These are phyloP conservation scores for Tricholaema leucomelas DNA, from an alignment of 2,113 vertebrate genomes.

Conservation along the genomic window DNA sequence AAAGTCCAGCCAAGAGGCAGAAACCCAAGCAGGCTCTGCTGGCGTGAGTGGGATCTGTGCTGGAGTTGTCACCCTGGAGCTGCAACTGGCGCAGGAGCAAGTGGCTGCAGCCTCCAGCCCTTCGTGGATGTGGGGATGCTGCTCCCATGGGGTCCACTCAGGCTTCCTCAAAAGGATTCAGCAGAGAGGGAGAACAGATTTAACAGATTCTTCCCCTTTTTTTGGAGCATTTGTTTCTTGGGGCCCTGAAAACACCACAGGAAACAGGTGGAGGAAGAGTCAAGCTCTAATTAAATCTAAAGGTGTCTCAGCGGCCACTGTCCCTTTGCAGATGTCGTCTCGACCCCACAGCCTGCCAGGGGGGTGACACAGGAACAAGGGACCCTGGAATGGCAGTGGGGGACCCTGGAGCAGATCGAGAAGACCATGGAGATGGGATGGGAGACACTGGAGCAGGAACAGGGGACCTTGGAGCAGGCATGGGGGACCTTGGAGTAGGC, in stretches of 20 bases:
- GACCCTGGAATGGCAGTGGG: too few species aligned
- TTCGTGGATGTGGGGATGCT: rapidly evolving
- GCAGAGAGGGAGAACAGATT: background rate
- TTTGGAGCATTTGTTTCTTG: background rate
- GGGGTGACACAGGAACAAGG: too few species aligned
- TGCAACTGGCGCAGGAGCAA: background rate
- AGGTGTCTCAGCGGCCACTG: background rate
- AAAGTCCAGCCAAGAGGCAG: background rate
- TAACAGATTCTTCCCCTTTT: background rate
- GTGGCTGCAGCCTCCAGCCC: background rate
- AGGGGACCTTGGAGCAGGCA: too few species aligned
- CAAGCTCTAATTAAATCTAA: constrained; percentile 8
- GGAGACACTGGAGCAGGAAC: too few species aligned
- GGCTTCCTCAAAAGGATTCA: background rate
- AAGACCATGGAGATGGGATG: too few species aligned
- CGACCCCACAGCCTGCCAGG: too few species aligned
- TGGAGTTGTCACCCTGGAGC: background rate
- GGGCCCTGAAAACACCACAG: background rate
- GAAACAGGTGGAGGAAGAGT: constrained; percentile 53
- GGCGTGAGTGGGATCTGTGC: rapidly evolving
- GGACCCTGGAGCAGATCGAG: too few species aligned
- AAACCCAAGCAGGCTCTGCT: background rate
- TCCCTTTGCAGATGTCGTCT: background rate
- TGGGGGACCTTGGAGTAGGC: too few species aligned
- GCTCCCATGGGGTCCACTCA: background rate